Percentiles rank a stretch among this genome's conserved stretches.
phyloP scores from a whole-genome alignment of 2,113 vertebrate species.

The Trogon surrucura region DNA sequence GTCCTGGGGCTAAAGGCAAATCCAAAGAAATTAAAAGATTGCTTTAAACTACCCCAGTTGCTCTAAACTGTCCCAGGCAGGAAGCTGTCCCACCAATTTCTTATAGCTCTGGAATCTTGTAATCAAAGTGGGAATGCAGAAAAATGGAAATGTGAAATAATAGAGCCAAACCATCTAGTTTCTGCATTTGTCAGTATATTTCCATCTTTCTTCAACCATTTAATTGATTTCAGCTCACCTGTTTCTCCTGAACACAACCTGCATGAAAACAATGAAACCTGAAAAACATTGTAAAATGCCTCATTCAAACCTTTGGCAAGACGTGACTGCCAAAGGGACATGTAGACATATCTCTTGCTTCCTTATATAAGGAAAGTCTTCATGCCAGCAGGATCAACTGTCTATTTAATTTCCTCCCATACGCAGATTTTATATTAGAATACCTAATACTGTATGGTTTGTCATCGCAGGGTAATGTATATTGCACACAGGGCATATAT shows the following conservation, averaged over 20 bases:
- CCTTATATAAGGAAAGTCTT: background rate
- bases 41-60: background rate
- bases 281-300: background rate
- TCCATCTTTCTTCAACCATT: background rate
- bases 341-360: background rate
- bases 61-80: background rate
- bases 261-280: background rate
- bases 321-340: background rate
- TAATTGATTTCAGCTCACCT: background rate
- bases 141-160: background rate
- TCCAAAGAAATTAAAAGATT: background rate
- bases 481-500: background rate
- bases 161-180: background rate
- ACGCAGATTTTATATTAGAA: background rate
- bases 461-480: accelerated
- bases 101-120: background rate
- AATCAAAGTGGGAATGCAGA: background rate
- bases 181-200: background rate
- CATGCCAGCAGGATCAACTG: background rate
- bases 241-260: background rate
- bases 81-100: background rate
- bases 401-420: background rate
- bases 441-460: background rate
- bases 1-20: background rate
- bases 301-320: background rate